Conservation (phyloP, 2,888 invertebrate genomes). For the Rhagonycha lutea region DNA sequence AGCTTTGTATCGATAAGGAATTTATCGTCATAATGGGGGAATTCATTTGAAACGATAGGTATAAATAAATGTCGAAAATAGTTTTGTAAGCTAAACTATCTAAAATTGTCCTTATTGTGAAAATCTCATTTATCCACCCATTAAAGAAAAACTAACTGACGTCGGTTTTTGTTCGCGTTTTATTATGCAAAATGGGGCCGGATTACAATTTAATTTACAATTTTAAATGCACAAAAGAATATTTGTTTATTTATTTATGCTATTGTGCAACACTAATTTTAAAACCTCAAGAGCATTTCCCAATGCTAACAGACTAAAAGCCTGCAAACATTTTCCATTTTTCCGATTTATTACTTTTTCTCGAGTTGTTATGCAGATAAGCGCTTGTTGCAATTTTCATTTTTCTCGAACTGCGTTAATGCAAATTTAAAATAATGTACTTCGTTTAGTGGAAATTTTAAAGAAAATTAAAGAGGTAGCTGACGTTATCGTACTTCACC, state of each 20-base stretch:
- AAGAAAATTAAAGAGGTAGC: neutral
- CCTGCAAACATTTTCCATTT: neutral
- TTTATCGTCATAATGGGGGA: neutral
- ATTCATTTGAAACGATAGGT: neutral
- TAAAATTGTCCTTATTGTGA: neutral
- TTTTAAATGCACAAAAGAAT: neutral
- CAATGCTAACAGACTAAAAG: neutral
- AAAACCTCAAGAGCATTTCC: neutral
- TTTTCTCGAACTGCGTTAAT: neutral
- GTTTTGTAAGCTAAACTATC: neutral
- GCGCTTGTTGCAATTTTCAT: neutral
- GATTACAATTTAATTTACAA: neutral
- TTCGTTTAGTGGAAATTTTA: neutral
- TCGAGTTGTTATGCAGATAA: neutral
- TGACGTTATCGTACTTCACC: neutral
- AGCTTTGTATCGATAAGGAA: neutral
- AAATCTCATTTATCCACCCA: neutral
- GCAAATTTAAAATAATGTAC: neutral
- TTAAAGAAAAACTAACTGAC: neutral
- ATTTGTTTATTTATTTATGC: neutral
- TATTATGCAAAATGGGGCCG: neutral
- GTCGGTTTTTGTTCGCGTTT: neutral
- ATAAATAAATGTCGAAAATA: neutral
- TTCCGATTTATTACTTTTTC: neutral
- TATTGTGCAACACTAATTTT: neutral